These are phyloP conservation scores for Corythornis madagascariensis DNA, from an alignment of 2,113 vertebrate genomes.

Conservation along the genomic window DNA sequence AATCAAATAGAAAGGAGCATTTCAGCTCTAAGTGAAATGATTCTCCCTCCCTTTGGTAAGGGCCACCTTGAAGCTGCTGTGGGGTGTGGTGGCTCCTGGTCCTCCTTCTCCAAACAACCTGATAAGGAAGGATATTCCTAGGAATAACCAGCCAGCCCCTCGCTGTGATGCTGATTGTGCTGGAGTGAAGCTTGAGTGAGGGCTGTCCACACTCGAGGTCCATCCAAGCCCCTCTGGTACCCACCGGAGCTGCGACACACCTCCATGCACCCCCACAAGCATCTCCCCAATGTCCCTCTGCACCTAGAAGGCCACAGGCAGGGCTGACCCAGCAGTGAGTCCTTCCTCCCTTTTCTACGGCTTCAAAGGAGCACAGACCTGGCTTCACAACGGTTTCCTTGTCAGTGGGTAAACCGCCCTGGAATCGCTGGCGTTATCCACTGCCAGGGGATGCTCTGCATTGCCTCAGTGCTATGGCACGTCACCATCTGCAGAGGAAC, in stretches of 20 bases:
- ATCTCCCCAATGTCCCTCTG: fast-evolving
- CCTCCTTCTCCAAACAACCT: background rate
- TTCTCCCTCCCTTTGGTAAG: background rate
- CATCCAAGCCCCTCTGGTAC: fast-evolving
- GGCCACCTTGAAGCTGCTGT: background rate
- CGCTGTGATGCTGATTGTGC: fast-evolving
- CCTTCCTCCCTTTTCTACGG: fast-evolving
- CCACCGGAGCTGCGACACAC: background rate
- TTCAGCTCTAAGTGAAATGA: fast-evolving
- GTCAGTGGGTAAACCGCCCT: background rate
- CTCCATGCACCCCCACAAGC: fast-evolving
- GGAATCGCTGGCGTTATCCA: fast-evolving
- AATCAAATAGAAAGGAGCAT: fast-evolving
- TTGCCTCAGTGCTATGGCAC: background rate
- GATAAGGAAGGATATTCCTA: fast-evolving
- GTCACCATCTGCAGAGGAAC: background rate
- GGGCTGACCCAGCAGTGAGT: background rate
- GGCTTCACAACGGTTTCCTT: background rate
- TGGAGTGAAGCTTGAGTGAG: background rate
- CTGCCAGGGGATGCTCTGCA: background rate
- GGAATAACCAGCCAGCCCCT: background rate
- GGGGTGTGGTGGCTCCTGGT: background rate
- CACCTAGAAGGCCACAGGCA: fast-evolving
- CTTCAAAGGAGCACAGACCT: fast-evolving
- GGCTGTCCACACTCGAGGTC: background rate